Evolutionary conservation across 2,113 vertebrate species (phyloP).

Genomic region (Lasiurus borealis): DNA sequence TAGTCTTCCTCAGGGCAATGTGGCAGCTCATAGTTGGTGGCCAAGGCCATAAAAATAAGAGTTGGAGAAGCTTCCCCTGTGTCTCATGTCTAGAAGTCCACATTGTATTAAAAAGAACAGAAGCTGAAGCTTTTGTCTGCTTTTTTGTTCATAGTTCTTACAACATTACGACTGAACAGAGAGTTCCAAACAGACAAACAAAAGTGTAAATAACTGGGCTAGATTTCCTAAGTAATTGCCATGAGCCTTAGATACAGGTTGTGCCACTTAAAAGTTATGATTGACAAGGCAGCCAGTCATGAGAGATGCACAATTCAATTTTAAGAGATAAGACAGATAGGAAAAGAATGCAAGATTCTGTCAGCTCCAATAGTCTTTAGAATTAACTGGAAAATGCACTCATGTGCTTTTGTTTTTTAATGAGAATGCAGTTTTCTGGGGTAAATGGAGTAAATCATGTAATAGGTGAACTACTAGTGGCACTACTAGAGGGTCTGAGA

Average conservation of each 20-base stretch:
- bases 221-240: constrained; percentile 28
- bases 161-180: neutral
- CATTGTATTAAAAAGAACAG: neutral
- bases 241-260: neutral
- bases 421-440: neutral
- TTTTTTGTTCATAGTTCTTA: constrained; percentile 5
- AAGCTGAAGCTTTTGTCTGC: neutral
- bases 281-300: neutral
- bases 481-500: neutral
- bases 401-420: too few relatives aligned
- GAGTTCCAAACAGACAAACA: neutral
- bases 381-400: neutral
- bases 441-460: neutral
- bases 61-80: neutral
- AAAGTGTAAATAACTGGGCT: neutral
- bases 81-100: neutral
- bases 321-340: neutral
- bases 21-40: neutral
- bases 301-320: neutral
- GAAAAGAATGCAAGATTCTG: neutral
- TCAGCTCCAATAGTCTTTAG: neutral
- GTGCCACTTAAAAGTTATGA: neutral
- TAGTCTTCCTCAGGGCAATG: neutral
- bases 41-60: neutral
- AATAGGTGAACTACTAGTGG: neutral